Base-by-base conservation (phyloP, 2,797 vertebrate species). In the Limnodromus scolopaceus region DNA sequence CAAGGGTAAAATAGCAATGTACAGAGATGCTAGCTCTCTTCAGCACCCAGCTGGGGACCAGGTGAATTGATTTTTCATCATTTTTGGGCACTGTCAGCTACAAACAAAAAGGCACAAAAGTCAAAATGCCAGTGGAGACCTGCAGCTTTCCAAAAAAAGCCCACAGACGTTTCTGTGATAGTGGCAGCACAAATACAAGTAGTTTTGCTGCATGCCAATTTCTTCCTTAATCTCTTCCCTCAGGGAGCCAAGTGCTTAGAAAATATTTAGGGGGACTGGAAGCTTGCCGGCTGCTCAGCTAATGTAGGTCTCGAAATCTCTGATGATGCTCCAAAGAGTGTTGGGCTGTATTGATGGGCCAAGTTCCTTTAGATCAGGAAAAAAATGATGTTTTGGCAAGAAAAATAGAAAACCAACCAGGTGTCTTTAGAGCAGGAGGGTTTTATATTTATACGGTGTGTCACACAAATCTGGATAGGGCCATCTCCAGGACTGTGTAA, bases 181-280 rank as follows among this genome's bases (percentile, higher is more conserved):
- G 87, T 36, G 30, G 66, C 55, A 79, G 70, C 48, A 82, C 74
- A 80, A 89, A 91, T 51, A 70, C 4, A 6, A 95, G 80, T 43
- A 89, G 48, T n/a, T 95, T 84, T 74, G 71, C 55, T 72, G 83
- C 53, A 39, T 57, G 78, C 88, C 94, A 93, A 45, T 91, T 91
- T 91, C 70, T 72, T 79, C 85, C 68, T 92, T 87, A 93, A 87
- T 87, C 88, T 89, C 64, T 95, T 80, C 68, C 93, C 77, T 77
- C 55, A 27, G 90, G 93, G 84, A 94, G 53, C 48, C 0, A 2
- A 95, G 57, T 46, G 68, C 66, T 96, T 95, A 92, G 77, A 41
- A 94, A 77, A 96, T 94, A 82, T 74, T 93, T 88, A 90, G 51
- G 30, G 15, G 22, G 13, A 39, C 92, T 92, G 92, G 87, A 83